These are phyloP conservation scores for Pseudonaja textilis DNA, from an alignment of 2,113 vertebrate genomes.

Conservation along the genomic window DNA sequence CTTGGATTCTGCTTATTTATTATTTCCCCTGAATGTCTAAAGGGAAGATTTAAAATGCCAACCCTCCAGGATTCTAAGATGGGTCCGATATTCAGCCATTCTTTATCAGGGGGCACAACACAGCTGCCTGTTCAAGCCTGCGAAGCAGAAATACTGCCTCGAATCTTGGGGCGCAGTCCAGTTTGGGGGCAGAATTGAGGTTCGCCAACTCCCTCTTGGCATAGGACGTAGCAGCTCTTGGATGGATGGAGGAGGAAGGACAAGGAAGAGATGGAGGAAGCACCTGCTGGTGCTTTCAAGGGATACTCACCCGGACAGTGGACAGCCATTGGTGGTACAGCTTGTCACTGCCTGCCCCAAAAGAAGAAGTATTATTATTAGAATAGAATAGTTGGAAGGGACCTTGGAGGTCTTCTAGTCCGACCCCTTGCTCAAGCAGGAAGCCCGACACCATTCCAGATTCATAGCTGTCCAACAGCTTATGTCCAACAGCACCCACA, in stretches of 20 bases:
- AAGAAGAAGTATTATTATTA: not conserved
- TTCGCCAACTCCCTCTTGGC: not conserved
- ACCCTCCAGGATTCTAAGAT: not conserved
- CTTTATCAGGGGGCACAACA: not conserved
- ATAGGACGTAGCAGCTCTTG: not conserved
- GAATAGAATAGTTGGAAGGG: too few relatives aligned
- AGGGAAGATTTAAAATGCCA: not conserved
- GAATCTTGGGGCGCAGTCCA: too few relatives aligned
- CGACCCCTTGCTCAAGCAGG: too few relatives aligned
- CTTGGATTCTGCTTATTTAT: not conserved
- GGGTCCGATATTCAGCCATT: not conserved
- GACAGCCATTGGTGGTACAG: conserved; percentile 96
- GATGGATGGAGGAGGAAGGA: not conserved
- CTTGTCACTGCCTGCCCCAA: conserved; percentile 86
- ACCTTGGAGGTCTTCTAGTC: too few relatives aligned
- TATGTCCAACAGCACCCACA: too few relatives aligned
- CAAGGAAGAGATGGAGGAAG: not conserved
- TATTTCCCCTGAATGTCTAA: not conserved
- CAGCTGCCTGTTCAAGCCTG: not conserved
- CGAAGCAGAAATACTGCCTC: not conserved
- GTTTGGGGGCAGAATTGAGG: not conserved
- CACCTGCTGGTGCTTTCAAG: not conserved
- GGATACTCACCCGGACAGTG: conserved; percentile 89
- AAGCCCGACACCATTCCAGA: too few relatives aligned
- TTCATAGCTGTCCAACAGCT: too few relatives aligned